Base-by-base conservation (phyloP, 2,113 vertebrate species). In the Mustela nigripes region DNA sequence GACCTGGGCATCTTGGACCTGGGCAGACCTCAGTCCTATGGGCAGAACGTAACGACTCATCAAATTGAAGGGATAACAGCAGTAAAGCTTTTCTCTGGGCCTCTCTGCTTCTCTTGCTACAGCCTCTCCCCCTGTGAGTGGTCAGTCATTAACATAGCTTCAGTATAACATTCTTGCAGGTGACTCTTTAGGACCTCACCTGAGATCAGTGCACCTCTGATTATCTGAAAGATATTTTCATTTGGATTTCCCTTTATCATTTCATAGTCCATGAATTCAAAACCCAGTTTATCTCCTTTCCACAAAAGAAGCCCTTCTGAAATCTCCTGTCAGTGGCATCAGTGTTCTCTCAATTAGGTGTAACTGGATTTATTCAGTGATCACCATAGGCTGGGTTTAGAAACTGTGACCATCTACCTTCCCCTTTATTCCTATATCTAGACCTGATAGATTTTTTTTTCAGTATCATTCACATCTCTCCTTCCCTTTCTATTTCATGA, bases 401-500 rank as follows among this genome's bases (percentile, higher is more conserved):
- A 85, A 74, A 11, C 18, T 14, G 26, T 42, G 67, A 33, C 9
- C 12, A 26, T 33, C n/a, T 33, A 42, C 53, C 14, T 60, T 58
- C 56, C 31, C 7, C 2, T 94, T 76, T 19, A 65, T 50, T 83
- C 26, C 36, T 90, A 8, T 45, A 50, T 36, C 33, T 65, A 11
- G 53, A 73, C 76, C 83, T 73, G 28, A 87, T 48, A 60, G 81
- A n/a, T 83, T 22, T 42, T 92, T 92, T 56, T 56, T 56, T 39
- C 67, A 6, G 74, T 69, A 86, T 63, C 56, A 53, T 39, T 74
- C 76, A 24, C 7, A 15, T 69, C 4, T 87, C 26, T 69, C 42
- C 39, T 93, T 94, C 56, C 56, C 86, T 93, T 96, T 74, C 60
- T 26, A n/a, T 76, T 67, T 67, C 56, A 42, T 18, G 76, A 60